Conservation (phyloP, 2,888 invertebrate genomes). For the Drosophila flavopinicola region DNA sequence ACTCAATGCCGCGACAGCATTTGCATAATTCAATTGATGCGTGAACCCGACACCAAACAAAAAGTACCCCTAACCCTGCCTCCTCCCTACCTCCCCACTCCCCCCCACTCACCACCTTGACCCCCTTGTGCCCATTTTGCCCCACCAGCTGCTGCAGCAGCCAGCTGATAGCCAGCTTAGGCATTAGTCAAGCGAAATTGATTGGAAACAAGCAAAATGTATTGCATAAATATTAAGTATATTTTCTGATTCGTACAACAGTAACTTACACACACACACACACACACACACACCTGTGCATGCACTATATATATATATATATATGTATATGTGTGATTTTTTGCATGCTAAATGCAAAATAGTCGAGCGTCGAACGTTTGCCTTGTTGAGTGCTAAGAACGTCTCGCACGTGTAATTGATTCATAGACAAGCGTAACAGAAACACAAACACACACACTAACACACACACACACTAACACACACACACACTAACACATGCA, state of each 20-base stretch:
- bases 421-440: conserved; percentile 45
- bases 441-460: conserved; percentile 20
- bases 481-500: conserved; percentile 7
- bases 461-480: conserved; percentile 12
- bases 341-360: conserved; percentile 39
- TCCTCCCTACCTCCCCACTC: background rate
- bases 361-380: conserved; percentile 11
- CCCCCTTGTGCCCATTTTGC: no score
- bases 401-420: conserved; percentile 73
- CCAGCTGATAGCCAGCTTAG: background rate
- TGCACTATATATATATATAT: background rate
- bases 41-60: conserved; percentile 10
- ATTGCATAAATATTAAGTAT: conserved; percentile 32
- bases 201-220: conserved; percentile 21
- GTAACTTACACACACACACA: background rate
- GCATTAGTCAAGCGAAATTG: conserved; percentile 25
- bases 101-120: no score
- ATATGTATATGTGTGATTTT: conserved; percentile 34
- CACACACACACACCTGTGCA: no score
- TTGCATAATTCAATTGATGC: conserved; percentile 48
- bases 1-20: conserved; percentile 16
- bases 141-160: no score
- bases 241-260: conserved; percentile 15
- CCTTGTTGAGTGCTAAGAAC: conserved; percentile 43
- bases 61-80: no score